phyloP scores from a whole-genome alignment of 2,113 vertebrate species.

The Eublepharis macularius region DNA sequence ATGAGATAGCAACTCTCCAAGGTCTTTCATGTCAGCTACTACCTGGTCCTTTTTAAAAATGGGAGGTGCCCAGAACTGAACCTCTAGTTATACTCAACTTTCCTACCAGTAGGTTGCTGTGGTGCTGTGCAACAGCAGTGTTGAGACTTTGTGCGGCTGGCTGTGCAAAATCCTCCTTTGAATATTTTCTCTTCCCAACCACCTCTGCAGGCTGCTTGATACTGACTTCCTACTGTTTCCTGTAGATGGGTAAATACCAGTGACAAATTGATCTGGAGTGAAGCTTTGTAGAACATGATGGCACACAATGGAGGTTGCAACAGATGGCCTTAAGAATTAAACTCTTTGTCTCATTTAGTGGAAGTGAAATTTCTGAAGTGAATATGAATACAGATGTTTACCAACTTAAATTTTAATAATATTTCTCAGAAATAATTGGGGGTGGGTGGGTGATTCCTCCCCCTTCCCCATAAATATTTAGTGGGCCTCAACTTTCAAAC shows the following conservation, averaged over 20 bases:
- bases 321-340: constrained; percentile 70
- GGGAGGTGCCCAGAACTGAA: too few species aligned
- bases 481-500: constrained; percentile 59
- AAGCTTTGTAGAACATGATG: constrained; percentile 53
- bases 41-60: too few species aligned
- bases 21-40: too few species aligned
- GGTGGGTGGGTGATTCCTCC: constrained; percentile 31
- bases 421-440: constrained; percentile 22
- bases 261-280: constrained; percentile 31
- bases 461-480: constrained; percentile 41
- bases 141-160: not conserved
- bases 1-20: too few species aligned
- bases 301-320: constrained; percentile 41
- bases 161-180: too few species aligned
- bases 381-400: constrained; percentile 67
- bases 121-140: not conserved
- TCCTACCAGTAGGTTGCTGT: not conserved
- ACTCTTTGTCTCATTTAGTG: constrained; percentile 59
- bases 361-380: constrained; percentile 67
- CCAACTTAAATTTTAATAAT: constrained; percentile 70
- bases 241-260: not conserved
- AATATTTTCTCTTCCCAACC: not conserved
- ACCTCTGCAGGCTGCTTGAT: constrained; percentile 4
- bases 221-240: constrained; percentile 20
- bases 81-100: too few species aligned